These are phyloP conservation scores for Leucoraja ocellata DNA, from an alignment of 2,797 vertebrate species.

Conservation along the genomic window DNA sequence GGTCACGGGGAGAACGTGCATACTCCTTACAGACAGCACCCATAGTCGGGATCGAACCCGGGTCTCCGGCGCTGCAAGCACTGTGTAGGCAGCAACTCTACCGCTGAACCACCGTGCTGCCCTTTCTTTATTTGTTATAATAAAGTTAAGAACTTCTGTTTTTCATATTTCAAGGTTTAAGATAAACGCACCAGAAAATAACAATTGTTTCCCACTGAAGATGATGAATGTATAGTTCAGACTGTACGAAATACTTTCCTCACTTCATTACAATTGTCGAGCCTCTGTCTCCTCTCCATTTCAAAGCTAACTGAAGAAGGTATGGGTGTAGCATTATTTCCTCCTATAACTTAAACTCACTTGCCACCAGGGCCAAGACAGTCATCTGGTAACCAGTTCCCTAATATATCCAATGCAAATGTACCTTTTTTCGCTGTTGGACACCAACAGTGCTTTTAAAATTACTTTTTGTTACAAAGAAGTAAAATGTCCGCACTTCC, in stretches of 20 bases:
- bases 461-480: neutral
- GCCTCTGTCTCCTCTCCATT: neutral
- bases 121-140: neutral
- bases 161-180: neutral
- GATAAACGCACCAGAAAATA: neutral
- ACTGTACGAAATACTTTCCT: neutral
- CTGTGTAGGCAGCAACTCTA: too few species aligned
- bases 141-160: neutral
- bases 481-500: neutral
- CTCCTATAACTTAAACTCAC: neutral
- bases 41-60: too few species aligned
- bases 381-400: neutral
- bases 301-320: neutral
- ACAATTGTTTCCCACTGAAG: neutral
- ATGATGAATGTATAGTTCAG: neutral
- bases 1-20: too few species aligned
- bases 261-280: neutral
- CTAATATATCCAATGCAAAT: neutral
- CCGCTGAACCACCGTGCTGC: neutral
- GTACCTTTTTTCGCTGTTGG: neutral
- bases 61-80: too few species aligned
- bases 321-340: neutral
- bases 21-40: too few species aligned
- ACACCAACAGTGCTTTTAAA: neutral
- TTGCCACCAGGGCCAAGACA: neutral